Percentiles rank a stretch among this genome's conserved stretches.
phyloP scores from a whole-genome alignment of 2,797 vertebrate genomes.

The Channa striata region DNA sequence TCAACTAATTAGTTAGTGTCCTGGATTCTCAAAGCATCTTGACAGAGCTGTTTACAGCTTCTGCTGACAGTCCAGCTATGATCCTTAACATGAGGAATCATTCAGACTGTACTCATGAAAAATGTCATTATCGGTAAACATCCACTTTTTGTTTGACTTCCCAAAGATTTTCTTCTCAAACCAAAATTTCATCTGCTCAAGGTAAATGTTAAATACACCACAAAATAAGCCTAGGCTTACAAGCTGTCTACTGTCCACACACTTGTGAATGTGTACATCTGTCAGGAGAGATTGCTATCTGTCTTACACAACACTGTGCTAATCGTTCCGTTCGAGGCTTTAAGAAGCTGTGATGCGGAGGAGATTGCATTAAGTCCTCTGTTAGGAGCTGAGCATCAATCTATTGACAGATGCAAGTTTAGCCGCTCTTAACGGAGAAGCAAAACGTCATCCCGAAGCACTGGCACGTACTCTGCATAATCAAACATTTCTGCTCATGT shows the following conservation, averaged over 20 bases:
- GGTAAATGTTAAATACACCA: neutral
- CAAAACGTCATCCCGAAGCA: neutral
- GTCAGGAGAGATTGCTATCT: constrained; percentile 50
- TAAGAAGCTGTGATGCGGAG: constrained; percentile 46
- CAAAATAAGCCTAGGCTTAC: constrained; percentile 14
- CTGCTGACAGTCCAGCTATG: too few relatives aligned
- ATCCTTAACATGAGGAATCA: too few relatives aligned
- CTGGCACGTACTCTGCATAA: neutral
- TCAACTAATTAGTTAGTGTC: too few relatives aligned
- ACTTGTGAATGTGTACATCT: constrained; percentile 31
- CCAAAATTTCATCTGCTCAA: constrained; percentile 14
- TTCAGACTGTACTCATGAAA: too few relatives aligned
- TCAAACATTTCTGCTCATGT: neutral
- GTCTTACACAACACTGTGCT: constrained; percentile 23
- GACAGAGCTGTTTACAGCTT: too few relatives aligned
- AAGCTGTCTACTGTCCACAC: constrained; percentile 11
- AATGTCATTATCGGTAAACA: neutral
- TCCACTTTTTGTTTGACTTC: neutral
- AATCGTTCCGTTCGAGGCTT: constrained; percentile 59
- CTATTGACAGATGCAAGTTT: constrained; percentile 48
- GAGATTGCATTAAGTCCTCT: constrained; percentile 46
- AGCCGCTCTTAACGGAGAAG: constrained; percentile 47
- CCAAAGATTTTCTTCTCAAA: constrained; percentile 5
- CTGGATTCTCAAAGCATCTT: too few relatives aligned
- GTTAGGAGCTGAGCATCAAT: constrained; percentile 40